Evolutionary conservation across 2,797 vertebrate species (phyloP).

Genomic region (Benthosema pterotum): DNA sequence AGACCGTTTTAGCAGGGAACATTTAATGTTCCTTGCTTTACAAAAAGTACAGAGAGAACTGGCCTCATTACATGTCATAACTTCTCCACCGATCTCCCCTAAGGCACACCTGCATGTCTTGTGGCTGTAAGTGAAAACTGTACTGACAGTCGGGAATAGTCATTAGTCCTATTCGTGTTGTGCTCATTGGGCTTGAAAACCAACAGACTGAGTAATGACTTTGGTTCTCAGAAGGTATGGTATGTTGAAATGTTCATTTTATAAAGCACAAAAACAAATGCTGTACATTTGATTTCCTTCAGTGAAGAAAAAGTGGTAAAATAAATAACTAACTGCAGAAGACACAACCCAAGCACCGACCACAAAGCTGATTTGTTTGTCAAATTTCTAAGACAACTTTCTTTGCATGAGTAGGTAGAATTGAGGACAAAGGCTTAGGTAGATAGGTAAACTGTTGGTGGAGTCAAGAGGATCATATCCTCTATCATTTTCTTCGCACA

Average conservation of each 20-base stretch:
- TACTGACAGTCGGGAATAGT: not conserved
- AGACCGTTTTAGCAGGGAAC: not conserved
- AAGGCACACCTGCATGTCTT: not conserved
- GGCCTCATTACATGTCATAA: not conserved
- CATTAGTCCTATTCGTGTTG: not conserved
- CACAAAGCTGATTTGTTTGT: too few species aligned
- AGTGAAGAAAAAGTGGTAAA: too few species aligned
- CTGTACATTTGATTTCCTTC: too few species aligned
- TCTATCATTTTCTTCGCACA: too few species aligned
- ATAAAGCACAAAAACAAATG: too few species aligned
- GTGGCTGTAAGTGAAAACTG: not conserved
- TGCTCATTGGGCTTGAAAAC: not conserved
- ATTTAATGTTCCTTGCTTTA: constrained; percentile 1
- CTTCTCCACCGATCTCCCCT: not conserved
- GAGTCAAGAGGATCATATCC: too few species aligned
- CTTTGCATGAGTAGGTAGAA: too few species aligned
- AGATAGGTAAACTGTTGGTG: too few species aligned
- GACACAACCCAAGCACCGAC: too few species aligned
- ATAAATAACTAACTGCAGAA: too few species aligned
- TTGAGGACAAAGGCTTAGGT: too few species aligned
- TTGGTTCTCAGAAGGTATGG: not conserved
- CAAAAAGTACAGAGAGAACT: not conserved
- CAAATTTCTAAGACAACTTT: too few species aligned
- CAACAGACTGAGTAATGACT: not conserved
- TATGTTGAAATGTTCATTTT: not conserved